A percentile compares a stretch with the other conserved stretches of the same genome.
Conservation (phyloP, 2,888 invertebrate species). For the Odontothrips loti region DNA sequence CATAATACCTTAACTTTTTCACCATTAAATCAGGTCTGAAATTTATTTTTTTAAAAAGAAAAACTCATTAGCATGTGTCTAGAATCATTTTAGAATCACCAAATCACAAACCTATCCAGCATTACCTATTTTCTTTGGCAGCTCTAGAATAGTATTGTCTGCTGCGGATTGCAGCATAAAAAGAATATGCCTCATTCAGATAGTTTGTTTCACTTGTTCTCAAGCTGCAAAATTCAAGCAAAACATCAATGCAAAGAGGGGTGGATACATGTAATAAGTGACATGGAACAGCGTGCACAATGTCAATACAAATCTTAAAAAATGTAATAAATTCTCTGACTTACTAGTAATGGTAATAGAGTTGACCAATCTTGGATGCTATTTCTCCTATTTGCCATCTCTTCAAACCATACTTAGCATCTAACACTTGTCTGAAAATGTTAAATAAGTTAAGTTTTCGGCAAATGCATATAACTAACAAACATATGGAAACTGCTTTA, state of each 20-base stretch:
- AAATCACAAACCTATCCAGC: constrained; percentile 6
- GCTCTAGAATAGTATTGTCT: constrained; percentile 92
- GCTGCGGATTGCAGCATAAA: constrained; percentile 91
- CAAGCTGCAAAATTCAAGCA: constrained; percentile 58
- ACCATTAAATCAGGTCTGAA: constrained; percentile 85
- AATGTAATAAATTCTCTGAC: constrained; percentile 45
- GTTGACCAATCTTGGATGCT: constrained; percentile 96
- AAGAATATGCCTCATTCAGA: constrained; percentile 91
- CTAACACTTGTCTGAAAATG: constrained; percentile 63
- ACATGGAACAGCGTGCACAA: no score
- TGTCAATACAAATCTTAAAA: not conserved
- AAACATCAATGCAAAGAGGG: constrained; percentile 28
- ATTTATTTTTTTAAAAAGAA: constrained; percentile 35
- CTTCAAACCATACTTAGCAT: constrained; percentile 90
- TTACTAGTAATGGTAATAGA: constrained; percentile 98
- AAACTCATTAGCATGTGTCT: constrained; percentile 9
- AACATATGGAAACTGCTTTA: not conserved
- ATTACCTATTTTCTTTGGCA: constrained; percentile 80
- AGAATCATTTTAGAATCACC: not conserved
- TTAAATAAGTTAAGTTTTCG: constrained; percentile 39
- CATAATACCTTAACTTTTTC: constrained; percentile 91
- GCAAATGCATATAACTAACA: not conserved
- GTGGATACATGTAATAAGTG: no score
- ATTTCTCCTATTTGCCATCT: constrained; percentile 99
- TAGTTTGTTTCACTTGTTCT: constrained; percentile 96